Evolutionary conservation across 2,888 invertebrate genomes (phyloP), one percentile per base, ranked within the genome.

Genomic region (Sphaeridia pumilis): DNA sequence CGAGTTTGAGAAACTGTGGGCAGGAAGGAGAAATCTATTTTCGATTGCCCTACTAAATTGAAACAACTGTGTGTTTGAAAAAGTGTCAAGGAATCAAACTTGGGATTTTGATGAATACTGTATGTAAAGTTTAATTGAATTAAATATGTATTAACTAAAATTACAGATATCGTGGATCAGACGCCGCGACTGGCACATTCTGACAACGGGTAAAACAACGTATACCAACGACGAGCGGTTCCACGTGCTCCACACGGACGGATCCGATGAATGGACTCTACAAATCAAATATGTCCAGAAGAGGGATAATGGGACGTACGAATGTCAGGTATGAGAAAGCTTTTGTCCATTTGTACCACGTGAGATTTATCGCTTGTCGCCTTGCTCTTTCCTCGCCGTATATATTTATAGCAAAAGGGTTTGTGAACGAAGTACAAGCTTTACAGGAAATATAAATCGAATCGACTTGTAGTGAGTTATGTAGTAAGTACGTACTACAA

Each of bases 251-350:
- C 90, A 90, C 73, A 78, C 82, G 61, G 87, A 90, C 69, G 86
- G 87, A 49, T 84, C 87, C 28, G 89, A 90, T 71, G 89, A 89
- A 74, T 92, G 90, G 90, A 88, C 87, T 48, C 76, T 92, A 65
- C 89, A 90, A 75, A 88, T 92, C 73, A 90, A 90, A 74, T 92
- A 87, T 73, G 88, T 90, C 63, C 88, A 90, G 73, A 86, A 85
- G 69, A 77, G 89, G 68, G 90, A 92, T 75, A 89, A 88, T 70
- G 92, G 92, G 65, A 87, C 87, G 58, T 92, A 92, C 74, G 88
- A 88, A 71, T 89, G 89, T 72, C 89, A 90, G 83, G 89, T 90
- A 73, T 75, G 71, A n/a, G n/a, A 66, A 36, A 3, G 5, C 22
- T 31, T 24, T 20, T 27, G 31, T 31, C 26, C 28, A 31, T 48